These are phyloP conservation scores for Crossocerus cetratus DNA, from an alignment of 2,888 invertebrate genomes.

Conservation along the genomic window DNA sequence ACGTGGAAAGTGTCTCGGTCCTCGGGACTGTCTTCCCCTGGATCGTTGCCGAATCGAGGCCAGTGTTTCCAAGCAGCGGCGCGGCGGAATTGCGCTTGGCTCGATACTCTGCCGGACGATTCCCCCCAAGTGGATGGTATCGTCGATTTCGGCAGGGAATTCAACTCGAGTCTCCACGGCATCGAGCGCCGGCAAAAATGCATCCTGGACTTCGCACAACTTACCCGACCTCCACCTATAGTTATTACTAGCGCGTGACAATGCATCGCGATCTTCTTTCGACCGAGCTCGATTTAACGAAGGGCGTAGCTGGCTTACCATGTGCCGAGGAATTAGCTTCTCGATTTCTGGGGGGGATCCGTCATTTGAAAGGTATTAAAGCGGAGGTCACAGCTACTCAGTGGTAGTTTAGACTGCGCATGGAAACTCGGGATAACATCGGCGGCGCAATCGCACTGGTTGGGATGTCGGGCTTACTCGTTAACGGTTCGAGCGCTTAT, in stretches of 20 bases:
- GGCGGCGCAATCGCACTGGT: slow-evolving; percentile 53
- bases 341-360: not conserved
- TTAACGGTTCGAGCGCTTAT: slow-evolving; percentile 52
- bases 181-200: too few species aligned
- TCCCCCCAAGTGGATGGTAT: slow-evolving; percentile 55
- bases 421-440: slow-evolving; percentile 29
- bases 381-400: slow-evolving; percentile 26
- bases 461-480: slow-evolving; percentile 41
- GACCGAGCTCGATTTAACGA: too few species aligned
- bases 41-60: slow-evolving; percentile 33
- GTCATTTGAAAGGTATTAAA: not conserved
- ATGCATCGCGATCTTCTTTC: too few species aligned
- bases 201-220: too few species aligned
- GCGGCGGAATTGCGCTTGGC: slow-evolving; percentile 40
- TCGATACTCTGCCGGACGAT: slow-evolving; percentile 41
- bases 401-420: slow-evolving; percentile 14
- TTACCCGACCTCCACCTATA: too few species aligned
- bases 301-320: too few species aligned
- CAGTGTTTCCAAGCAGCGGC: slow-evolving; percentile 37
- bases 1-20: slow-evolving; percentile 37
- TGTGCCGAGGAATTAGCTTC: not conserved
- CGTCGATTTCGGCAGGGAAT: slow-evolving; percentile 58
- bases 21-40: slow-evolving; percentile 18
- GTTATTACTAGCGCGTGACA: too few species aligned
- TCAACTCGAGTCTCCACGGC: slow-evolving; percentile 26